These are phyloP conservation scores for Drosophila sordidula DNA, from an alignment of 2,888 invertebrate genomes.

Conservation along the genomic window DNA sequence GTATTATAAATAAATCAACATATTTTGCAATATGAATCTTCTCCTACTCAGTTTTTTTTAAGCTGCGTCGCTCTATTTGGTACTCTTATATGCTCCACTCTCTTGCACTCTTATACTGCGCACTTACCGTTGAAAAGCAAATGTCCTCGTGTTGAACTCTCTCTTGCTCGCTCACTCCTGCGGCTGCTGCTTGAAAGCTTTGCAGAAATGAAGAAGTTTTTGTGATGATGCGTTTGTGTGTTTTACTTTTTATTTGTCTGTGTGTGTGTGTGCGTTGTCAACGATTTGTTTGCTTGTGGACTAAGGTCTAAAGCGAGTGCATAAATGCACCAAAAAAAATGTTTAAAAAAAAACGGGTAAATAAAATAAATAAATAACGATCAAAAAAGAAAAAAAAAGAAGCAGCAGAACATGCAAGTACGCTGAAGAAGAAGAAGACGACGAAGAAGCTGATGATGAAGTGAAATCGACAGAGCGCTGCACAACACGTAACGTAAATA, in stretches of 20 bases:
- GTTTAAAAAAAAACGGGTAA: constrained; percentile 15
- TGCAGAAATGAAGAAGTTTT: constrained; percentile 37
- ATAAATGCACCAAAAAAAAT: constrained; percentile 35
- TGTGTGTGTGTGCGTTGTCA: constrained; percentile 31
- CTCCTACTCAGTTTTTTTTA: neutral
- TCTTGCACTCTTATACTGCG: neutral
- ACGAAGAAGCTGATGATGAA: constrained; percentile 34
- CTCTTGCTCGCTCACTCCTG: constrained; percentile 30
- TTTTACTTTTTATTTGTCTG: constrained; percentile 4
- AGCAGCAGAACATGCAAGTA: constrained; percentile 37
- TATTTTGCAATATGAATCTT: too few species aligned
- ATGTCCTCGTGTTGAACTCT: constrained; percentile 45
- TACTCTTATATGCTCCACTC: neutral
- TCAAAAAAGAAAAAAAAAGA: constrained; percentile 12
- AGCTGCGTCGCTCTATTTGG: neutral
- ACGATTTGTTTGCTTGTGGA: constrained; percentile 36
- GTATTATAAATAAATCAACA: too few species aligned
- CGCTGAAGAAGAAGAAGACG: constrained; percentile 24
- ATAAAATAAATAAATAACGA: constrained; percentile 43
- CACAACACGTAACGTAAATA: constrained; percentile 72
- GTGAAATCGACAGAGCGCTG: constrained; percentile 69
- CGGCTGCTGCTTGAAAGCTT: constrained; percentile 36
- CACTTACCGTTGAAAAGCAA: constrained; percentile 56
- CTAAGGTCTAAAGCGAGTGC: constrained; percentile 42
- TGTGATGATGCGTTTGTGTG: constrained; percentile 3